Conservation (phyloP, 2,888 invertebrate genomes). For the Matsumyia berberina region DNA sequence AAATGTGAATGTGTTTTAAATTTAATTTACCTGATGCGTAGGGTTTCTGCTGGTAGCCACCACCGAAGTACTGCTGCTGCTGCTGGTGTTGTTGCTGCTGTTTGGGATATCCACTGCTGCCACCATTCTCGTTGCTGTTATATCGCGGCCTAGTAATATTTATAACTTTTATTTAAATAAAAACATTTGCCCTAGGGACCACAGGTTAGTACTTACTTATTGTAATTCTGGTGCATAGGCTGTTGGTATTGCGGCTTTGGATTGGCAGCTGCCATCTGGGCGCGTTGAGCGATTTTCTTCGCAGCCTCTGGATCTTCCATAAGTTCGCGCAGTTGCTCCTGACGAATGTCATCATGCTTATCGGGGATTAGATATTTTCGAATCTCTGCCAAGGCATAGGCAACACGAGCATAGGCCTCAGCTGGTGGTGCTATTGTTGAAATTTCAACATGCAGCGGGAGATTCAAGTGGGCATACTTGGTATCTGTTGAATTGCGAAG, state of each 20-base stretch:
- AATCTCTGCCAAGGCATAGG: conserved; percentile 93
- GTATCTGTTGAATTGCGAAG: conserved; percentile 92
- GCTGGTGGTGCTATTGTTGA: conserved; percentile 94
- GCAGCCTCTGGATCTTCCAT: conserved; percentile 83
- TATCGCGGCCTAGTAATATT: conserved; percentile 63
- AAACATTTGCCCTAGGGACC: conserved; percentile 55
- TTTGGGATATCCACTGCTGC: conserved; percentile 62
- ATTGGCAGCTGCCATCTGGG: conserved; percentile 77
- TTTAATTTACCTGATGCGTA: conserved; percentile 61
- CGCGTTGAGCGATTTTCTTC: conserved; percentile 82
- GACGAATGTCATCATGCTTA: conserved; percentile 91
- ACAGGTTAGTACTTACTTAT: conserved; percentile 63
- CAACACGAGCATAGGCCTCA: conserved; percentile 93
- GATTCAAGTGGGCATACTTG: conserved; percentile 94
- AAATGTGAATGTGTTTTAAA: not conserved
- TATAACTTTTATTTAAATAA: conserved; percentile 72
- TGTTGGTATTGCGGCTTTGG: conserved; percentile 79
- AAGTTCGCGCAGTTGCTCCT: conserved; percentile 93
- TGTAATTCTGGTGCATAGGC: conserved; percentile 72
- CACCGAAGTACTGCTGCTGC: conserved; percentile 58
- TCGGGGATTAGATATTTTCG: conserved; percentile 87
- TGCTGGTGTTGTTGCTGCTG: conserved; percentile 51
- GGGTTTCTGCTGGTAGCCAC: conserved; percentile 63
- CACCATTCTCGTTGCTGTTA: conserved; percentile 60
- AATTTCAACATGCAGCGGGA: conserved; percentile 95